Percentiles rank a stretch among this genome's conserved stretches.
phyloP scores from a whole-genome alignment of 2,113 vertebrate genomes.

The Solea senegalensis region DNA sequence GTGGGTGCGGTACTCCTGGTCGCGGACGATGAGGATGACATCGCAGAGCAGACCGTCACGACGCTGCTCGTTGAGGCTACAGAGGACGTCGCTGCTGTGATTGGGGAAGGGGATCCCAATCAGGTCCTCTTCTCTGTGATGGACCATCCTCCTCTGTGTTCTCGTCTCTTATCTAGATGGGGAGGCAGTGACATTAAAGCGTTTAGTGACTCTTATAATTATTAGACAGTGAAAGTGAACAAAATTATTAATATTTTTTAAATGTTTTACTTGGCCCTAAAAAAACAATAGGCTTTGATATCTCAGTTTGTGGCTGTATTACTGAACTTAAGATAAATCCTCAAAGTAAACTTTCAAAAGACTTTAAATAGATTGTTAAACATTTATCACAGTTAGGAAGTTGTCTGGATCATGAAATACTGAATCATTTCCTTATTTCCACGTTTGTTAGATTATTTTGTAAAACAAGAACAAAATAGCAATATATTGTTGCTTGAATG shows the following conservation, averaged over 20 bases:
- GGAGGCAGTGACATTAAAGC: neutral
- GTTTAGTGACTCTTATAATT: no score
- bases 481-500: neutral
- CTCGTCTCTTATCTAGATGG: constrained; percentile 17
- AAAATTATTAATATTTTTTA: no score
- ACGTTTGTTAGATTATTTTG: neutral
- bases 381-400: neutral
- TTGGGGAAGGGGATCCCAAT: constrained; percentile 99
- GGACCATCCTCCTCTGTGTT: constrained; percentile 86
- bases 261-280: no score
- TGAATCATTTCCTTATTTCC: neutral
- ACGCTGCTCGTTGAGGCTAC: constrained; percentile 94
- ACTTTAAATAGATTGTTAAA: neutral
- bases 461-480: neutral
- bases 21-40: constrained; percentile 92
- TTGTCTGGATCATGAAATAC: neutral
- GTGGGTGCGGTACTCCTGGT: constrained; percentile 96
- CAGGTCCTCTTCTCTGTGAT: constrained; percentile 92
- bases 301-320: neutral
- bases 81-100: constrained; percentile 96
- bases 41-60: constrained; percentile 94
- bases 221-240: no score
- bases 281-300: no score
- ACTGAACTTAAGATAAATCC: neutral
- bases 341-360: neutral